phyloP scores from a whole-genome alignment of 2,797 vertebrate genomes.

The Rachycentron canadum region DNA sequence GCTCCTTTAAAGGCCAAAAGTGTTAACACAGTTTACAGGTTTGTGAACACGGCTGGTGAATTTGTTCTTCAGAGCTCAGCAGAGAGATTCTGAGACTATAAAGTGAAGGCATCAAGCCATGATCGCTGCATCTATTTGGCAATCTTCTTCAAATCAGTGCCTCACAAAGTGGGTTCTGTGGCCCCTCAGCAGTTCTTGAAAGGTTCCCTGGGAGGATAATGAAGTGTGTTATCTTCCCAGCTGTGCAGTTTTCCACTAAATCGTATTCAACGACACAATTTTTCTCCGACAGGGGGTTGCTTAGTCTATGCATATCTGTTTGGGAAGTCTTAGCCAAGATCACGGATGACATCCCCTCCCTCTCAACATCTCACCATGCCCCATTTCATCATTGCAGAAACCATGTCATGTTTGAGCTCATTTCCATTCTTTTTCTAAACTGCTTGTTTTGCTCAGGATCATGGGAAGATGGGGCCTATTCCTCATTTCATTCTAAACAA shows the following conservation, averaged over 20 bases:
- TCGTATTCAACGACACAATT: slow-evolving; percentile 13
- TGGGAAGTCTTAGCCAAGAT: slow-evolving; percentile 24
- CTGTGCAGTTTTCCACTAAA: slow-evolving; percentile 37
- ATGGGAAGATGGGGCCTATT: not conserved
- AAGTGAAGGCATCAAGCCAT: slow-evolving; percentile 20
- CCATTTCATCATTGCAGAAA: slow-evolving; percentile 36
- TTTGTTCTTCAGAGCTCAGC: not conserved
- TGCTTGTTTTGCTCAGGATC: not conserved
- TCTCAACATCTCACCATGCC: slow-evolving; percentile 33
- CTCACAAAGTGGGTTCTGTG: slow-evolving; percentile 34
- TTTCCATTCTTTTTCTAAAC: slow-evolving; percentile 13
- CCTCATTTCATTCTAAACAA: slow-evolving; percentile 37
- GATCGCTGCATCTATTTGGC: slow-evolving; percentile 37
- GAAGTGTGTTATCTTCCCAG: slow-evolving; percentile 46
- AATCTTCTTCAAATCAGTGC: slow-evolving; percentile 38
- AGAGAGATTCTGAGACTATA: slow-evolving; percentile 17
- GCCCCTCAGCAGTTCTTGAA: slow-evolving; percentile 39
- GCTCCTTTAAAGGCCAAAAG: no score
- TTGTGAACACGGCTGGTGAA: not conserved
- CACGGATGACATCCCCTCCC: slow-evolving; percentile 2
- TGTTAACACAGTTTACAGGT: no score
- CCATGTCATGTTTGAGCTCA: slow-evolving; percentile 17
- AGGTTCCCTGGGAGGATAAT: slow-evolving; percentile 50
- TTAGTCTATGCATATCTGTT: slow-evolving; percentile 25
- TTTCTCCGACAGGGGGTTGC: not conserved